These are phyloP conservation scores for Nyleta sp. DNA, from an alignment of 2,888 invertebrate genomes.

Conservation along the genomic window DNA sequence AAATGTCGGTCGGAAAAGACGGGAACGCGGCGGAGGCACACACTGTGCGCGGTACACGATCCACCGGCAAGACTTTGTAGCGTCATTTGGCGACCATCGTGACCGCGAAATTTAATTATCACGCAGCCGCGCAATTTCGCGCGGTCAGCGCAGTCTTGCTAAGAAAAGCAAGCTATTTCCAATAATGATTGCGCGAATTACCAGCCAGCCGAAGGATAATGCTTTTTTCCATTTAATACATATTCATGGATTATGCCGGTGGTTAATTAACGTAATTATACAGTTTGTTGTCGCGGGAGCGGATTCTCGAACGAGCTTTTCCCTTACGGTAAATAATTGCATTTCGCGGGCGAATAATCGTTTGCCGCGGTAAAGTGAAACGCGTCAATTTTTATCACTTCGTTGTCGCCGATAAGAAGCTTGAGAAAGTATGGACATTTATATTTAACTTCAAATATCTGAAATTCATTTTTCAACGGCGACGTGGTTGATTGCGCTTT, in stretches of 20 bases:
- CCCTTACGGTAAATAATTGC: too few species aligned
- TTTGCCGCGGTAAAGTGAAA: neutral
- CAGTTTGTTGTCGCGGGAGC: neutral
- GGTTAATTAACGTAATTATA: constrained; percentile 1
- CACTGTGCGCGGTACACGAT: constrained; percentile 6
- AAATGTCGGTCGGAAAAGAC: constrained; percentile 6
- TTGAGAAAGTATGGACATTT: constrained; percentile 23
- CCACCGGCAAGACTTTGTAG: constrained; percentile 1
- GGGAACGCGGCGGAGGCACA: neutral
- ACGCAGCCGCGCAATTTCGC: constrained; percentile 13
- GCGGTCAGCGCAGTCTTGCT: constrained; percentile 21
- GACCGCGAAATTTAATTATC: constrained; percentile 57
- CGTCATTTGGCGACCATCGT: constrained; percentile 15
- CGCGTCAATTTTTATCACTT: constrained; percentile 36
- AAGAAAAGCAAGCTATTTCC: constrained; percentile 35
- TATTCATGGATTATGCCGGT: constrained; percentile 23
- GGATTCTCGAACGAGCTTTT: too few species aligned
- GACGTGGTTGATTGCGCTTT: constrained; percentile 45
- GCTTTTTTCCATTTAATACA: constrained; percentile 22
- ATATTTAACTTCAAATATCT: constrained; percentile 45
- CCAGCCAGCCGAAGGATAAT: constrained; percentile 21
- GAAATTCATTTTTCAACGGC: constrained; percentile 46
- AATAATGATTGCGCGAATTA: constrained; percentile 44
- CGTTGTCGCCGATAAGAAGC: constrained; percentile 23
- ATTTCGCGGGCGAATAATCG: too few species aligned